Percentiles rank a stretch among this genome's conserved stretches.
Conservation (phyloP, 2,797 vertebrate species). For the Cossypha niveicapilla region DNA sequence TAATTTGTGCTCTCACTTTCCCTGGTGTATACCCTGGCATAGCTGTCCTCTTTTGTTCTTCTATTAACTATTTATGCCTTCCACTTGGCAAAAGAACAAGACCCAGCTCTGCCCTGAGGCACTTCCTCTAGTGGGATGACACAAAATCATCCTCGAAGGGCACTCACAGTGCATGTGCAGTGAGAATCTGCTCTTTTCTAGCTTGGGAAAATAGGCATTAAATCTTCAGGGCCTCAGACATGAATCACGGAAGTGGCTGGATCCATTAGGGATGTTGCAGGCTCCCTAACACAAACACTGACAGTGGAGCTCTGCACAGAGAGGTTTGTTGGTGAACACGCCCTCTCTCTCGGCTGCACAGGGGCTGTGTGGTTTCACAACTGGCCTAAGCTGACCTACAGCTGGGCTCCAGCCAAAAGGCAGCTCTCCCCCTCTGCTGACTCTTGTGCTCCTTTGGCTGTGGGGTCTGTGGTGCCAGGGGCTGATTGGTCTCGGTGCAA, state of each 20-base stretch:
- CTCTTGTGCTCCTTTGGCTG: conserved; percentile 16
- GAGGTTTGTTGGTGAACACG: not conserved
- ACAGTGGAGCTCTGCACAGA: accelerated
- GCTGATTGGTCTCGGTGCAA: not conserved
- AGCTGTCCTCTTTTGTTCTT: conserved; percentile 6
- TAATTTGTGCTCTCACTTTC: not conserved
- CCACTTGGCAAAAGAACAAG: not conserved
- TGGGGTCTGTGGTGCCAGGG: accelerated
- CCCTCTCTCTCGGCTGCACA: not conserved
- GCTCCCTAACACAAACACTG: not conserved
- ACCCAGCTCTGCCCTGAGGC: not conserved
- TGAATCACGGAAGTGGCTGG: not conserved
- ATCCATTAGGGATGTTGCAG: not conserved
- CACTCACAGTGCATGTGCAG: accelerated
- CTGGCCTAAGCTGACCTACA: not conserved
- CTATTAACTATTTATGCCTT: conserved; percentile 20
- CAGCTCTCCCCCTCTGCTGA: not conserved
- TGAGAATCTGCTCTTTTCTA: not conserved
- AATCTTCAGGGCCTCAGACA: not conserved
- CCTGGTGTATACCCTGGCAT: not conserved
- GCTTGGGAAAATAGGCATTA: not conserved
- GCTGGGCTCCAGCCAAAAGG: not conserved
- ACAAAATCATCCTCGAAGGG: not conserved
- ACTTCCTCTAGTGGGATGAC: not conserved
- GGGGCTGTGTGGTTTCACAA: not conserved